phyloP scores from a whole-genome alignment of 2,888 invertebrate species.

The Ornithoptera alexandrae region DNA sequence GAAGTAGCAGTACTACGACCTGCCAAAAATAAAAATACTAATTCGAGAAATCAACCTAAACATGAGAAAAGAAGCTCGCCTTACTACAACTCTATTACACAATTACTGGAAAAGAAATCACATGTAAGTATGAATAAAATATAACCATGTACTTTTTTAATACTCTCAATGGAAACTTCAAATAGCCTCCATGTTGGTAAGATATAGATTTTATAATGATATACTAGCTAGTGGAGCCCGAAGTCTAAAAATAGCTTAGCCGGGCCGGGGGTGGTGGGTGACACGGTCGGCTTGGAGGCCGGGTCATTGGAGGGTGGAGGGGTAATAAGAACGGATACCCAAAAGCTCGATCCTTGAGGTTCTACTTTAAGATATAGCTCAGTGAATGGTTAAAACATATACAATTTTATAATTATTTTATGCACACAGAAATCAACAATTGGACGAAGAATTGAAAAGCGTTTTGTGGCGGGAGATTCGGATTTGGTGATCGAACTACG shows the following conservation, averaged over 20 bases:
- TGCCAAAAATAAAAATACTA: slow-evolving; percentile 64
- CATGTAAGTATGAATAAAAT: slow-evolving; percentile 70
- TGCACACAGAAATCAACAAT: slow-evolving; percentile 59
- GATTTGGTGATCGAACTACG: slow-evolving; percentile 82
- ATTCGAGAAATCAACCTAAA: slow-evolving; percentile 37
- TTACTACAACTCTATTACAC: slow-evolving; percentile 76
- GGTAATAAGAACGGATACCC: slow-evolving; percentile 38
- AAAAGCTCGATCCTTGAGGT: slow-evolving; percentile 40
- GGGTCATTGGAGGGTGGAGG: slow-evolving; percentile 62
- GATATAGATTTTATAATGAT: slow-evolving; percentile 43
- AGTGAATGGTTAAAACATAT: slow-evolving; percentile 33
- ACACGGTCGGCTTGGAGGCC: slow-evolving; percentile 66
- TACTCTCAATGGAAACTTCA: slow-evolving; percentile 23
- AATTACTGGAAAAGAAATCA: slow-evolving; percentile 69
- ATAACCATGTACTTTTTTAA: slow-evolving; percentile 29
- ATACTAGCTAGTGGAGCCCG: slow-evolving; percentile 54
- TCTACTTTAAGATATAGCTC: slow-evolving; percentile 34
- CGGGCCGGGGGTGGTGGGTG: slow-evolving; percentile 71
- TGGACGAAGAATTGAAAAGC: slow-evolving; percentile 78
- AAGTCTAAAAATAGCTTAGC: slow-evolving; percentile 76
- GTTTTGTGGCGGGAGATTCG: slow-evolving; percentile 82
- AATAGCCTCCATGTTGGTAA: slow-evolving; percentile 10
- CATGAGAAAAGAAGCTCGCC: slow-evolving; percentile 55
- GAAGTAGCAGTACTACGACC: slow-evolving; percentile 83
- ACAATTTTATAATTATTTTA: slow-evolving; percentile 33